phyloP scores from a whole-genome alignment of 2,113 vertebrate genomes.

The Pteronura brasiliensis region DNA sequence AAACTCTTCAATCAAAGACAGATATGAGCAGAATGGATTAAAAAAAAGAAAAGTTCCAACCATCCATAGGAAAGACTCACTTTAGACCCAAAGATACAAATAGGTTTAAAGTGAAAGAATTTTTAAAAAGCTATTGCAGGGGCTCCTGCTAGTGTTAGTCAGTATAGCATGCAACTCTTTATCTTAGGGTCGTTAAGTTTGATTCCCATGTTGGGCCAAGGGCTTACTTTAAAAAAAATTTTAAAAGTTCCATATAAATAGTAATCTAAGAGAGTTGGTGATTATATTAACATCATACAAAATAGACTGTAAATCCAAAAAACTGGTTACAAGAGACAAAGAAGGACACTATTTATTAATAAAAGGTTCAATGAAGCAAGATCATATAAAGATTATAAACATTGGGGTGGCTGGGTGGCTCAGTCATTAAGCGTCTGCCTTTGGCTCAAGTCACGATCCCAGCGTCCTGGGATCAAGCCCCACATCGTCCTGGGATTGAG shows the following conservation, averaged over 20 bases:
- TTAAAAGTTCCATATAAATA: neutral
- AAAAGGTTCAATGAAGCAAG: neutral
- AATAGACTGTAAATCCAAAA: neutral
- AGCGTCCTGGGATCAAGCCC: too few species aligned
- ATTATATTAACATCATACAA: neutral
- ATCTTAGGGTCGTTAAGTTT: neutral
- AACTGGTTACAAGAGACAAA: neutral
- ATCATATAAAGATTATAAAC: neutral
- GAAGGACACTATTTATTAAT: neutral
- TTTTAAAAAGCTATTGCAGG: neutral
- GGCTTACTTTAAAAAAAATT: neutral
- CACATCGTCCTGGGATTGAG: too few species aligned
- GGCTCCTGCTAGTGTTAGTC: neutral
- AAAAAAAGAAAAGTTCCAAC: neutral
- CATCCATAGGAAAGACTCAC: neutral
- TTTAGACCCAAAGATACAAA: constrained; percentile 1
- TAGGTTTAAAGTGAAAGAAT: neutral
- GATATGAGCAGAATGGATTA: neutral
- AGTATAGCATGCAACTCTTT: neutral
- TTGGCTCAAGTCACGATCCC: too few species aligned
- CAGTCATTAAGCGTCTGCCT: too few species aligned
- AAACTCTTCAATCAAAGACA: constrained; percentile 5
- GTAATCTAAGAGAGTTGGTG: neutral
- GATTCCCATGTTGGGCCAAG: neutral
- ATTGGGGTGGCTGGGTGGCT: too few species aligned